A percentile compares a stretch with the other conserved stretches of the same genome.
Evolutionary conservation across 2,797 vertebrate genomes (phyloP).

Genomic region (Mallotus villosus): DNA sequence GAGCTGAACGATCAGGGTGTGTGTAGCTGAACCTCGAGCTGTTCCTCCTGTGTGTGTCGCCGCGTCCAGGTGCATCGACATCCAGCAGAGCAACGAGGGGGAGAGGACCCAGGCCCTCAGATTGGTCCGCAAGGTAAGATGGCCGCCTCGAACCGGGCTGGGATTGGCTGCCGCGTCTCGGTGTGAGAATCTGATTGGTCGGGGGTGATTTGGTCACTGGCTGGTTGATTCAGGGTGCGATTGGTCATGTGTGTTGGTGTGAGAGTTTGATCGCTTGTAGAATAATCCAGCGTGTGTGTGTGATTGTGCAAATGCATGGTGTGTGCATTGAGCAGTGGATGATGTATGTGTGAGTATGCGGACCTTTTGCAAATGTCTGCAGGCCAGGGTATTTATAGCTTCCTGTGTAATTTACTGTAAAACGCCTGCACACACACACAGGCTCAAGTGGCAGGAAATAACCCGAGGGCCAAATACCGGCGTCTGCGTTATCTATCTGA

Average conservation of each 20-base stretch:
- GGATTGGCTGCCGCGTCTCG: no score
- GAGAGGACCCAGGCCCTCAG: constrained; percentile 97
- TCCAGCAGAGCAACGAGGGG: constrained; percentile 99
- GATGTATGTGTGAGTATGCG: constrained; percentile 41
- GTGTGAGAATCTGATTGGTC: no score
- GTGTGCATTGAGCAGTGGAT: constrained; percentile 26
- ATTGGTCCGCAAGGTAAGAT: constrained; percentile 92
- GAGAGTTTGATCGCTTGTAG: no score
- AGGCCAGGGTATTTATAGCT: constrained; percentile 61
- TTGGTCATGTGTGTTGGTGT: no score
- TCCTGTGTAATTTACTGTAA: constrained; percentile 69
- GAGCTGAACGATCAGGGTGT: neutral
- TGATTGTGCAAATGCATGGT: no score
- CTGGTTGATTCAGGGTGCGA: no score
- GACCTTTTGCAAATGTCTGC: constrained; percentile 43
- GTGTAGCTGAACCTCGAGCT: neutral
- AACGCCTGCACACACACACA: constrained; percentile 22
- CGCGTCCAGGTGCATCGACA: constrained; percentile 91
- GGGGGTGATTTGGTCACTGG: no score
- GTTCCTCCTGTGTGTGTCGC: constrained; percentile 13
- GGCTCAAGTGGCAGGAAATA: constrained; percentile 25
- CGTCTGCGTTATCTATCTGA: no score
- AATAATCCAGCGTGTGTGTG: no score
- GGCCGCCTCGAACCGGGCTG: no score
- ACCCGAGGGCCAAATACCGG: constrained; percentile 2